Base-by-base conservation (phyloP, 2,888 invertebrate species). In the Apamea monoglypha region DNA sequence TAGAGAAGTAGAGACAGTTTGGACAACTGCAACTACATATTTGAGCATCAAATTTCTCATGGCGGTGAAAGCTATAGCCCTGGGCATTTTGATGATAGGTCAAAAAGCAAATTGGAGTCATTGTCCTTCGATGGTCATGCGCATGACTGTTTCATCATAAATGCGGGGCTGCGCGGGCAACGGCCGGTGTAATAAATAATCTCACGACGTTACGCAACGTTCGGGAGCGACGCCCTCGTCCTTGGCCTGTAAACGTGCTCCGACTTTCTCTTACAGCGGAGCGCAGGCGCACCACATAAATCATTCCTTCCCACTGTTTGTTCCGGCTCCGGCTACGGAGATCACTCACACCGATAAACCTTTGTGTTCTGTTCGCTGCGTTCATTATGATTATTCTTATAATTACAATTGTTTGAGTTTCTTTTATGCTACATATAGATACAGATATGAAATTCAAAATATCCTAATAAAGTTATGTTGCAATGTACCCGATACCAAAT, bases 201-300 rank as follows among this genome's bases (percentile, higher is more conserved):
- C 84, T 88, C 88, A 87, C 78, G 84, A 40, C n/a, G 66, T 89
- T 89, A 82, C 91, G 92, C 91, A 92, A 92, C 83, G 84, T 81
- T 82, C 91, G 94, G 95, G 96, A 94, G 93, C 96, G 94, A 90
- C 92, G 95, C 93, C 93, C 96, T 94, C 96, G 96, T 96, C 96
- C 96, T 96, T 96, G 96, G 93, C 94, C 92, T 88, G 91, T 93
- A 92, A 93, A 92, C 88, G 83, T 70, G 81, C 56, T 73, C 67
- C 87, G 81, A 96, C 96, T 96, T 96, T 96, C 96, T 96, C 96
- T 95, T 85, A 21, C 36, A 66, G 36, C 36, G 64, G 36, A 40
- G 83, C 83, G 80, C 80, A 80, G 87, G 90, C 90, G 85, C 83
- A 91, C 88, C 86, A 87, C 84, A 91, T 93, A 89, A 91, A 92